Evolutionary conservation across 2,113 vertebrate genomes (phyloP).

Genomic region (Prietella phreatophila): DNA sequence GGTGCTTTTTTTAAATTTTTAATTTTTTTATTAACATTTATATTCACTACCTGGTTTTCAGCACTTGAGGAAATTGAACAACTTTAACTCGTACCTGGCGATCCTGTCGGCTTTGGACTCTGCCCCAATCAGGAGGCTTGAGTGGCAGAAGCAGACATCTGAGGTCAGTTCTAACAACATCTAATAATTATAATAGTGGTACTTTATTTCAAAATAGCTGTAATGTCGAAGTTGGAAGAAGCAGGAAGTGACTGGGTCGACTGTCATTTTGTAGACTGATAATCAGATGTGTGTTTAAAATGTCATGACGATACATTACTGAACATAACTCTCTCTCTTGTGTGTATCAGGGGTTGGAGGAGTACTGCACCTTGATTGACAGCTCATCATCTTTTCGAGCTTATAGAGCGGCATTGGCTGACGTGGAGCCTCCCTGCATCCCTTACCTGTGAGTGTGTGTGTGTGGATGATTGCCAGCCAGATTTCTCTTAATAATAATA

Average conservation of each 20-base stretch:
- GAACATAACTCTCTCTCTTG: not conserved
- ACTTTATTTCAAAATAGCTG: not conserved
- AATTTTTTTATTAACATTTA: not conserved
- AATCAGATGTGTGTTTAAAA: not conserved
- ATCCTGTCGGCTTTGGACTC: conserved; percentile 97
- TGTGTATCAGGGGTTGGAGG: conserved; percentile 81
- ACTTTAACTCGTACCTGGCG: conserved; percentile 99
- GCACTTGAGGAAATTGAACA: conserved; percentile 98
- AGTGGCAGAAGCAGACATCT: conserved; percentile 99
- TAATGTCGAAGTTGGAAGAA: not conserved
- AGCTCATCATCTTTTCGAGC: conserved; percentile 98
- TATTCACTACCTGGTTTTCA: conserved; percentile 55
- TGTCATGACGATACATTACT: not conserved
- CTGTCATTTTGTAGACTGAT: not conserved
- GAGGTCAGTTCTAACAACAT: conserved; percentile 76
- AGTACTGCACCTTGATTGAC: conserved; percentile 97
- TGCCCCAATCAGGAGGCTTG: conserved; percentile 91
- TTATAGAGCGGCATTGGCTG: conserved; percentile 91
- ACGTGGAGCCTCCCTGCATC: conserved; percentile 96
- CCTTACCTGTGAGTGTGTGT: conserved; percentile 88
- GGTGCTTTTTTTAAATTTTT: not conserved
- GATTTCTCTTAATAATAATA: not conserved
- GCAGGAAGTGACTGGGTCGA: not conserved
- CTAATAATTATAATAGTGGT: not conserved
- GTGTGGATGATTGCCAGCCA: not conserved